These are phyloP conservation scores for Conops quadrifasciatus DNA, from an alignment of 2,888 invertebrate species.

Conservation along the genomic window DNA sequence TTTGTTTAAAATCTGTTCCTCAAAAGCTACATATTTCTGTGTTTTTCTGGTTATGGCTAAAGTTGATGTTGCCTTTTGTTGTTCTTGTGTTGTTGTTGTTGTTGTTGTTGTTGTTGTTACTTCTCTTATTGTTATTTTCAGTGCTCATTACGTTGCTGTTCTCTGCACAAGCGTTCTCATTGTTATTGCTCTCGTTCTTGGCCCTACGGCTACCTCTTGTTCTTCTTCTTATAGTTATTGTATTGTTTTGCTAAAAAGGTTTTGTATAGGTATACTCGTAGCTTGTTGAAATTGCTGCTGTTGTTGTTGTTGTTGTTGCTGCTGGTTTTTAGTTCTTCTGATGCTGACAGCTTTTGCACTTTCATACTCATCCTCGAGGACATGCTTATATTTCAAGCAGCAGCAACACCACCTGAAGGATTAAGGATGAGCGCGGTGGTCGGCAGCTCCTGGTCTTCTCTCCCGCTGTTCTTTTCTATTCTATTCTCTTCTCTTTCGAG, in stretches of 20 bases:
- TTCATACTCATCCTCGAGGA: constrained; percentile 23
- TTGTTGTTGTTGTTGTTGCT: constrained; percentile 36
- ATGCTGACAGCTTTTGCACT: constrained; percentile 10
- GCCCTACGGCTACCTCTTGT: neutral
- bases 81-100: neutral
- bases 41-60: no score
- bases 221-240: neutral
- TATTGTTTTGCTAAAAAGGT: neutral
- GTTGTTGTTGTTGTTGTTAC: no score
- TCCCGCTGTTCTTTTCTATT: no score
- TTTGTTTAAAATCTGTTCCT: no score
- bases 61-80: no score
- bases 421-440: neutral
- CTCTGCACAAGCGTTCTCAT: neutral
- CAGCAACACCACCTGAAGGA: neutral
- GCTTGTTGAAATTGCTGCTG: constrained; percentile 8
- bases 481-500: no score
- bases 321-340: constrained; percentile 36
- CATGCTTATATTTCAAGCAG: constrained; percentile 33
- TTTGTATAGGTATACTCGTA: no score
- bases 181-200: neutral
- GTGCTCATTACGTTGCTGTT: neutral
- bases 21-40: no score
- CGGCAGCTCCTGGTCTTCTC: neutral
- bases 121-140: neutral